phyloP scores from a whole-genome alignment of 1,140 invertebrate species.

The Aporrectodea caliginosa region DNA sequence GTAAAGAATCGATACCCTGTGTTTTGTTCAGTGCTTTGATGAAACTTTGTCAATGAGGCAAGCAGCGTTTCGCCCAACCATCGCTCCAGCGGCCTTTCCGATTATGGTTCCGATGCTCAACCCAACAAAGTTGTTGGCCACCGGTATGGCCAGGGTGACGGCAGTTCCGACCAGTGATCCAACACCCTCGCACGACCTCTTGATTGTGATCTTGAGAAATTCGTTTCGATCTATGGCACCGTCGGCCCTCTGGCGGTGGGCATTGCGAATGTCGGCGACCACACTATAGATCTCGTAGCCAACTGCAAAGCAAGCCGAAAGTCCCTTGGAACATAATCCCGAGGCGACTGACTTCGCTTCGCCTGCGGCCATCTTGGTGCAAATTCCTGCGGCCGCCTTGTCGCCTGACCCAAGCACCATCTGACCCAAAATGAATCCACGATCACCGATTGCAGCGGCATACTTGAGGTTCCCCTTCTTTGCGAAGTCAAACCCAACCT shows the following conservation, averaged over 20 bases:
- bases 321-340: background rate
- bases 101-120: background rate
- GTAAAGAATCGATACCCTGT: no score
- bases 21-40: no score
- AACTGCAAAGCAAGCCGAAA: background rate
- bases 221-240: background rate
- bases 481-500: background rate
- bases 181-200: background rate
- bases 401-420: background rate
- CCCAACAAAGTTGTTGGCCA: background rate
- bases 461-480: background rate
- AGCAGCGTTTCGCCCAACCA: background rate
- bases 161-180: background rate
- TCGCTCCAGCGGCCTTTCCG: background rate
- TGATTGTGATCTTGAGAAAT: background rate
- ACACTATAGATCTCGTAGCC: background rate
- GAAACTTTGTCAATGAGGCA: no score
- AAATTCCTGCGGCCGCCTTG: background rate
- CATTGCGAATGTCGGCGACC: background rate
- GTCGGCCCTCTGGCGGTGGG: background rate
- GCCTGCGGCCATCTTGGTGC: background rate
- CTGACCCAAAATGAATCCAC: no score
- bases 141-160: background rate
- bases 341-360: background rate
- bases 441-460: background rate